Percentiles rank a stretch among this genome's conserved stretches.
Conservation (phyloP, 2,888 invertebrate species). For the Sepiola atlantica region DNA sequence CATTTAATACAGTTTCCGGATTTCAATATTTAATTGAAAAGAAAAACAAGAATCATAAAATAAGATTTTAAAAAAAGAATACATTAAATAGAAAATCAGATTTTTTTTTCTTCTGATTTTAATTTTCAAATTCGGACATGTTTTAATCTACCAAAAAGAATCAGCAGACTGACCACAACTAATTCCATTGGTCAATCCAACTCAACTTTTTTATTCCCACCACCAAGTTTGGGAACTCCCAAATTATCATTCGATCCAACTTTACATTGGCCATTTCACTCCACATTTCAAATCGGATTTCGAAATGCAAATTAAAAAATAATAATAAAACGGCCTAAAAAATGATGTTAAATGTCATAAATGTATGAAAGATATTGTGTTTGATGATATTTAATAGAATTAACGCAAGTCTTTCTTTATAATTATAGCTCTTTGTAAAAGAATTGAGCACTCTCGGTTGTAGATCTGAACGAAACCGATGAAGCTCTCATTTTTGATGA, state of each 20-base stretch:
- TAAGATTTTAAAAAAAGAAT: background rate
- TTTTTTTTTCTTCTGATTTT: too few relatives aligned
- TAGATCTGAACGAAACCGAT: too few relatives aligned
- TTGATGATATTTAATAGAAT: background rate
- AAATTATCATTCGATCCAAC: conserved; percentile 92
- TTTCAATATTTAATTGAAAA: background rate
- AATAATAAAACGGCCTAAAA: background rate
- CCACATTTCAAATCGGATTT: conserved; percentile 50
- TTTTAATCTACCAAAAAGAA: background rate
- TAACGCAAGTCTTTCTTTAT: background rate
- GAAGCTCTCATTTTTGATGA: too few relatives aligned
- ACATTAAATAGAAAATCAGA: background rate
- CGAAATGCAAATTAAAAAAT: background rate
- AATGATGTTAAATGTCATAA: background rate
- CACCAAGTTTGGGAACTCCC: conserved; percentile 87
- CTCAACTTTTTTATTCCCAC: conserved; percentile 87
- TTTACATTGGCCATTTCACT: conserved; percentile 74
- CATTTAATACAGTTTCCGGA: background rate
- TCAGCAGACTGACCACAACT: background rate
- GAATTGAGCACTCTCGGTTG: too few relatives aligned
- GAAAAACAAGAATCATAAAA: background rate
- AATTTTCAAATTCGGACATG: background rate
- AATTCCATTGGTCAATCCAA: conserved; percentile 5
- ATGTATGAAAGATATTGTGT: background rate
- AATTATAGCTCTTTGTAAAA: background rate